phyloP scores from a whole-genome alignment of 2,797 vertebrate genomes.

The Botia kubotai region DNA sequence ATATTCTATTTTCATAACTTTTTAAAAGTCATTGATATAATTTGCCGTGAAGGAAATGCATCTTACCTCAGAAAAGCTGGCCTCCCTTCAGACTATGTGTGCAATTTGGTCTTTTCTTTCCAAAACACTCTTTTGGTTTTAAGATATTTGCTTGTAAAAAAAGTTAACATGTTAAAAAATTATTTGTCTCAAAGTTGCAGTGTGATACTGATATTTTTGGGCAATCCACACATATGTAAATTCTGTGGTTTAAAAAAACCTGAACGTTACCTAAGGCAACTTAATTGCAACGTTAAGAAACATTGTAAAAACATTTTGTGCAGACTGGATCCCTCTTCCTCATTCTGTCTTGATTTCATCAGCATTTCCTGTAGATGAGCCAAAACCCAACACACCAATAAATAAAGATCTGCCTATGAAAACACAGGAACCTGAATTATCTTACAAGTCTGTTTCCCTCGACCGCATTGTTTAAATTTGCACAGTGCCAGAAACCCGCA shows the following conservation, averaged over 20 bases:
- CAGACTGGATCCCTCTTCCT: not conserved
- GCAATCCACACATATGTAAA: no score
- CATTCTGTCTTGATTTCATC: not conserved
- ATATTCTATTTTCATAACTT: conserved; percentile 9
- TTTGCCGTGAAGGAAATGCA: not conserved
- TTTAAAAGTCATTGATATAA: not conserved
- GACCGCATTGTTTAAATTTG: conserved; percentile 37
- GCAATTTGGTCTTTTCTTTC: no score
- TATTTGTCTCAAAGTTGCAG: no score
- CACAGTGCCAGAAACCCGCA: not conserved
- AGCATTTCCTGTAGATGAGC: not conserved
- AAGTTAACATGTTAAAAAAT: no score
- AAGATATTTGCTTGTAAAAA: no score
- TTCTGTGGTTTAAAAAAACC: no score
- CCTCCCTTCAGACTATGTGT: no score
- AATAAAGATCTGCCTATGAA: conserved; percentile 10
- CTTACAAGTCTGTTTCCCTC: conserved; percentile 12
- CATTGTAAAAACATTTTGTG: not conserved
- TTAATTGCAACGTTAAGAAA: no score
- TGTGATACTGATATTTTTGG: no score
- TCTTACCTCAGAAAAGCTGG: not conserved
- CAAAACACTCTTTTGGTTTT: no score
- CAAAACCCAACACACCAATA: not conserved
- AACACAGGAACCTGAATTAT: not conserved
- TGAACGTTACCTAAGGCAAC: no score